phyloP scores from a whole-genome alignment of 2,797 vertebrate genomes.

The Phataginus tricuspis region DNA sequence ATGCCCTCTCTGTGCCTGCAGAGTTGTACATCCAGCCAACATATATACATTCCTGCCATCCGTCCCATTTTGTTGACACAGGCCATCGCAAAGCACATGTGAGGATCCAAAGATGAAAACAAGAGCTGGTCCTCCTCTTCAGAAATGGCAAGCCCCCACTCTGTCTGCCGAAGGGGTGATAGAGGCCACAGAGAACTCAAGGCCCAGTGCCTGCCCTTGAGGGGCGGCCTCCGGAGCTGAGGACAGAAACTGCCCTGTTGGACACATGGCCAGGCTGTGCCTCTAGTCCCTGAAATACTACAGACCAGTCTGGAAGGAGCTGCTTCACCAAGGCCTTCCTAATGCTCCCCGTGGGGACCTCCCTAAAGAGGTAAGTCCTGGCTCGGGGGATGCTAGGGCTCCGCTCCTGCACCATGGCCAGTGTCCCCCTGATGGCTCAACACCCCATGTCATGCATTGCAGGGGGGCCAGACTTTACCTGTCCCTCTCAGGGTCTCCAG shows the following conservation, averaged over 20 bases:
- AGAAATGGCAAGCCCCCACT: accelerated
- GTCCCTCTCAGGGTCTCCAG: not conserved
- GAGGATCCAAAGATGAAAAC: not conserved
- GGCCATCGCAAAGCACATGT: accelerated
- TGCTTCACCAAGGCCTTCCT: not conserved
- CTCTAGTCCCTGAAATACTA: not conserved
- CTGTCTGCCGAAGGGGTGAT: accelerated
- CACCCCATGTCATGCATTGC: accelerated
- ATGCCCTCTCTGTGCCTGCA: not conserved
- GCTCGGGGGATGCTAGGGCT: not conserved
- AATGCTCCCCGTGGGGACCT: not conserved
- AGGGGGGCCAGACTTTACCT: not conserved
- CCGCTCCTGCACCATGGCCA: not conserved
- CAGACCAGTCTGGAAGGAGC: not conserved
- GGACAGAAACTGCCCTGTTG: not conserved
- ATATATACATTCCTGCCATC: not conserved
- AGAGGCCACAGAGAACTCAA: not conserved
- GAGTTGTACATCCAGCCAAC: not conserved
- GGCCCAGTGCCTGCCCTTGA: accelerated
- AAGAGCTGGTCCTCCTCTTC: not conserved
- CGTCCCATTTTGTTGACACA: accelerated
- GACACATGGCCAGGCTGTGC: accelerated
- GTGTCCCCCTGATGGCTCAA: not conserved
- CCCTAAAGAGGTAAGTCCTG: not conserved
- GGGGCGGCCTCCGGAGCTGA: accelerated